Evolutionary conservation across 2,113 vertebrate genomes (phyloP).

Genomic region (Tachysurus fulvidraco): DNA sequence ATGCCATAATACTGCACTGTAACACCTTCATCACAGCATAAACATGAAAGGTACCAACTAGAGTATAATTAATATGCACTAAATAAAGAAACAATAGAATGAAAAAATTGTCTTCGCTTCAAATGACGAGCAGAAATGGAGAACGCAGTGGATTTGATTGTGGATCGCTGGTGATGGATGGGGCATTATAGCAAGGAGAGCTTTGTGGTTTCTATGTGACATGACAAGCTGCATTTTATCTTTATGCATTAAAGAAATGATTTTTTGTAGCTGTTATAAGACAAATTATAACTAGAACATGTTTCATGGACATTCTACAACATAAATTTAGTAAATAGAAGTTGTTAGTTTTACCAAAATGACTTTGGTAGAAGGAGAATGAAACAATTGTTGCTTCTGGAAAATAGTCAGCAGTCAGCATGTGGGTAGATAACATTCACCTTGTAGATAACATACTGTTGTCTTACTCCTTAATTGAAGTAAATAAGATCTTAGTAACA

Average conservation of each 20-base stretch:
- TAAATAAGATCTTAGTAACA: background rate
- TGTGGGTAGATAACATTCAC: background rate
- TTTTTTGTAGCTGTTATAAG: background rate
- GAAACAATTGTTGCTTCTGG: background rate
- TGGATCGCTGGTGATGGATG: background rate
- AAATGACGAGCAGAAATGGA: background rate
- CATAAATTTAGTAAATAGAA: background rate
- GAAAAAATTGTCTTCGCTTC: background rate
- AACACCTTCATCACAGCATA: background rate
- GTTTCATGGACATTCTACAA: background rate
- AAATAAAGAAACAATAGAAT: background rate
- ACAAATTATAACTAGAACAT: background rate
- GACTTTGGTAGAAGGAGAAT: background rate
- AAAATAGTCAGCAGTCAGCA: background rate
- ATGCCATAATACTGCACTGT: background rate
- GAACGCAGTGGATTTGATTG: background rate
- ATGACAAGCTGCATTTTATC: background rate
- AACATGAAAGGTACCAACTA: background rate
- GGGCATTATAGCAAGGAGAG: background rate
- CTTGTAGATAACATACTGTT: background rate
- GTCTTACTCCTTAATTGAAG: background rate
- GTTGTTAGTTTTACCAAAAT: background rate
- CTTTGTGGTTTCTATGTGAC: background rate
- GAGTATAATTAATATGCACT: background rate
- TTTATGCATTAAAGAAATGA: background rate